phyloP scores from a whole-genome alignment of 2,888 invertebrate species.

The Chelonus formosanus region DNA sequence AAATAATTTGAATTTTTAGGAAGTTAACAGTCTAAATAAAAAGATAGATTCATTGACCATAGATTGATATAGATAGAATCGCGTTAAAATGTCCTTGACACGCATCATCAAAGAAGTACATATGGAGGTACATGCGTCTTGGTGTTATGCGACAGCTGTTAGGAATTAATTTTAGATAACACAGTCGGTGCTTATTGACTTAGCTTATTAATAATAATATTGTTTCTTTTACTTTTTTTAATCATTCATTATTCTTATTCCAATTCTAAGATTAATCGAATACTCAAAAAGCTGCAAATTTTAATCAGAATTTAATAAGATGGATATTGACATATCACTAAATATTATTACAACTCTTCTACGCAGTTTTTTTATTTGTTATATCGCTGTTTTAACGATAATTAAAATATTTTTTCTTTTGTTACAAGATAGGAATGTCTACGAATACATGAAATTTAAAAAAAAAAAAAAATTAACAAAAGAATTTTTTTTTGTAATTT shows the following conservation, averaged over 20 bases:
- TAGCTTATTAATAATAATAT: constrained; percentile 33
- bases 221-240: not conserved
- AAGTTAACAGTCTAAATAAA: not conserved
- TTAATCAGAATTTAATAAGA: too few relatives aligned
- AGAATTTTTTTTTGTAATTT: too few relatives aligned
- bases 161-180: constrained; percentile 64
- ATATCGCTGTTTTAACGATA: too few relatives aligned
- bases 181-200: constrained; percentile 47
- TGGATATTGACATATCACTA: too few relatives aligned
- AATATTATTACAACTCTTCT: too few relatives aligned
- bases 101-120: constrained; percentile 27
- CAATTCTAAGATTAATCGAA: not conserved
- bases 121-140: constrained; percentile 15
- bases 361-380: too few relatives aligned
- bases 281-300: too few relatives aligned
- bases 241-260: not conserved
- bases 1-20: not conserved
- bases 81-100: constrained; percentile 16
- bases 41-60: not conserved
- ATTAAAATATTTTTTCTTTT: too few relatives aligned
- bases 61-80: constrained; percentile 1
- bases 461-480: too few relatives aligned
- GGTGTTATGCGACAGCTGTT: constrained; percentile 53
- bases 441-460: too few relatives aligned
- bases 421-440: too few relatives aligned